Base-by-base conservation (phyloP, 2,113 vertebrate species). In the Macroglossus sobrinus region DNA sequence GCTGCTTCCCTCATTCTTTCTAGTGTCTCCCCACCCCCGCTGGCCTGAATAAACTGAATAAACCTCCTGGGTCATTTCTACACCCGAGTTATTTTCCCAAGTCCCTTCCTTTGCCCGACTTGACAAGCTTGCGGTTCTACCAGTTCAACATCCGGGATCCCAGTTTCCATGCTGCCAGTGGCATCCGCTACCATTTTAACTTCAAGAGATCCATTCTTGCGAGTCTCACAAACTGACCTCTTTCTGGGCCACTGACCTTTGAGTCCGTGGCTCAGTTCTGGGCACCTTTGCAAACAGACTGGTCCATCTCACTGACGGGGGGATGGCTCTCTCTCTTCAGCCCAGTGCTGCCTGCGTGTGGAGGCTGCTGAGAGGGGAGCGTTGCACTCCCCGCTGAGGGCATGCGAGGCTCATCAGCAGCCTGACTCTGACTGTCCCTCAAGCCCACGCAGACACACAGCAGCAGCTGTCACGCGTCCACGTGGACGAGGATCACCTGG, bases 401-500 rank as follows among this genome's bases (percentile, higher is more conserved):
- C 3, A 2, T 8, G 33, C 3, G 8, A 47, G 61, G 15, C 1
- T 80, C 43, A 43, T 0, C 10, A 24, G 12, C 21, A 28, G 38
- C 40, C 19, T 68, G 11, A 19, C 55, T 24, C 5, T 10, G 30
- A 50, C 16, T 35, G 45, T 57, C 24, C 68, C 57, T 63, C 0
- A 53, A 80, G 40, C 22, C 35, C 14, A 5, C n/a, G 45, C n/a
- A 55, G 66, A 26, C 38, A 6, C 1, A 26, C n/a, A 71, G 18
- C 14, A 45, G n/a, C 28, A 18, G 19, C 43, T 64, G 24, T 71
- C 53, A 72, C 66, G 59, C 1, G 1, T 26, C 21, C 3, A 11
- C 0, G 4, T 28, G 30, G 24, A 10, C 2, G 10, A 75, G 24
- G 33, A 30, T n/a, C 21, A 7, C 30, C 40, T 4, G 3, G 22